These are phyloP conservation scores for Heliconius hortense DNA, from an alignment of 2,888 invertebrate species.

Conservation along the genomic window DNA sequence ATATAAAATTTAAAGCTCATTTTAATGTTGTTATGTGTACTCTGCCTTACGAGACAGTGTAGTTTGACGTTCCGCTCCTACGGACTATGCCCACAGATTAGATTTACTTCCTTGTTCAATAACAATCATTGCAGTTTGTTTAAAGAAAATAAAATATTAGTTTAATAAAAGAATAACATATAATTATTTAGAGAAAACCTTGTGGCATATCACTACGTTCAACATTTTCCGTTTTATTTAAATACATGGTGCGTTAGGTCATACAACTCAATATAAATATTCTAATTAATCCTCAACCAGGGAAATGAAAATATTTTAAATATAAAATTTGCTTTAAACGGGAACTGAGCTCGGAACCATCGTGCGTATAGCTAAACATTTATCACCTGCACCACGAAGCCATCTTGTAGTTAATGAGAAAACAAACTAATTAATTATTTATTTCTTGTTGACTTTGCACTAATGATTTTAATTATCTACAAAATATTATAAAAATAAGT, in stretches of 20 bases:
- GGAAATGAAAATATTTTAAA: neutral
- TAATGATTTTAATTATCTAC: neutral
- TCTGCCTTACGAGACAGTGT: constrained; percentile 49
- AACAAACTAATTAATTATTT: neutral
- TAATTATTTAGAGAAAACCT: neutral
- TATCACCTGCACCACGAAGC: neutral
- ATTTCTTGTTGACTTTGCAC: constrained; percentile 1
- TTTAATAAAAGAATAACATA: neutral
- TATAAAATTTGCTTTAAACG: neutral
- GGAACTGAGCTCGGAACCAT: neutral
- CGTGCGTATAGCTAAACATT: neutral
- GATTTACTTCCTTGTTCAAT: constrained; percentile 64
- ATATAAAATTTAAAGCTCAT: neutral
- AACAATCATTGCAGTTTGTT: constrained; percentile 1
- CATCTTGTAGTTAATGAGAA: neutral
- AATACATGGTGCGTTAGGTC: neutral
- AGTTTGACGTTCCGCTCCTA: constrained; percentile 64
- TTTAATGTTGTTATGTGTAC: constrained; percentile 39
- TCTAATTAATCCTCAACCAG: neutral
- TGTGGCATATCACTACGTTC: neutral
- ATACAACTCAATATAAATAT: neutral
- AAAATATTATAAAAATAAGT: constrained; percentile 1
- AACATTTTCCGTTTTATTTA: neutral
- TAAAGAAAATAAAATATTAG: neutral
- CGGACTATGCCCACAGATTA: constrained; percentile 65